Conservation (phyloP, 1,140 invertebrate genomes). For the Lysiphlebus fabarum region DNA sequence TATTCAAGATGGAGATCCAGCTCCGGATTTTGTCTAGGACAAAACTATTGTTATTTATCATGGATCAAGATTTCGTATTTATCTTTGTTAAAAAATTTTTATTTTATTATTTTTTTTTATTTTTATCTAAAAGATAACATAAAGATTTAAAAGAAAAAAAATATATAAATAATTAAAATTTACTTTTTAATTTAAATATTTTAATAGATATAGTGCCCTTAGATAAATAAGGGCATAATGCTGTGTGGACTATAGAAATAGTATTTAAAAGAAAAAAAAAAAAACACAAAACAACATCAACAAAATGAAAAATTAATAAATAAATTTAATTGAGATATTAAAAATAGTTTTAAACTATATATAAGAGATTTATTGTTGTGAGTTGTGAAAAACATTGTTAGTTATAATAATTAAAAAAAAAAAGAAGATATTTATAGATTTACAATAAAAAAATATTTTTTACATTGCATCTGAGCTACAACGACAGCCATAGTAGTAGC, state of each 20-base stretch:
- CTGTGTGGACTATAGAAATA: neutral
- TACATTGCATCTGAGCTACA: too few relatives aligned
- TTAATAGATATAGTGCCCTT: neutral
- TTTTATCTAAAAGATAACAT: neutral
- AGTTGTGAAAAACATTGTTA: too few relatives aligned
- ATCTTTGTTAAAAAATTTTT: slow-evolving; percentile 49
- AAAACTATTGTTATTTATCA: slow-evolving; percentile 47
- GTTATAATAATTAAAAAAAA: too few relatives aligned
- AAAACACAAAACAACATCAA: too few relatives aligned
- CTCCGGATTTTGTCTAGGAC: slow-evolving; percentile 51
- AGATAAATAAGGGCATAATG: neutral
- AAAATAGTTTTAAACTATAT: too few relatives aligned
- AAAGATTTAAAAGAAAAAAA: neutral
- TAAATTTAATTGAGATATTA: too few relatives aligned
- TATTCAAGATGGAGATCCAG: slow-evolving; percentile 40
- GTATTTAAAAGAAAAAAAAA: too few relatives aligned
- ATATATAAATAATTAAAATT: too few relatives aligned
- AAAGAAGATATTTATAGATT: too few relatives aligned
- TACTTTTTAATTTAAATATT: neutral
- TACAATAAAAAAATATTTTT: neutral
- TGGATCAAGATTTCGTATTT: slow-evolving; percentile 48
- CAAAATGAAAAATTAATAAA: too few relatives aligned
- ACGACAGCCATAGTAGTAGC: too few relatives aligned
- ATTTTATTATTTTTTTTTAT: neutral
- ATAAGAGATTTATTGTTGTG: too few relatives aligned